Evolutionary conservation across 2,797 vertebrate genomes (phyloP), one percentile per base, ranked within the genome.

Genomic region (Etheostoma perlongum): DNA sequence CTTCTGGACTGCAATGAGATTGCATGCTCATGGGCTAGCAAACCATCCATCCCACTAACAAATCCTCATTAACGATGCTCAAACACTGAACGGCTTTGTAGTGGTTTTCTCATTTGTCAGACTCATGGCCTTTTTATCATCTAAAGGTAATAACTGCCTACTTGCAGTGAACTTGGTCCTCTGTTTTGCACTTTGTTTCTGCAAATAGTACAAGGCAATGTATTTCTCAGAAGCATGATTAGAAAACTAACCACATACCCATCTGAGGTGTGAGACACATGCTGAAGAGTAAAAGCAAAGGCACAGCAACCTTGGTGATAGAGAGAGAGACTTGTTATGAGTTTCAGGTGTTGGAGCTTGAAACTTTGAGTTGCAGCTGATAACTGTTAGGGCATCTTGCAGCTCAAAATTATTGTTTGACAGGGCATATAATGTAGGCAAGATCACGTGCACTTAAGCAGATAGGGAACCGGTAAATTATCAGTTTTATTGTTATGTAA

Each of bases 21-120:
- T 61, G 88, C 89, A 93, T 90, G 88, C 81, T 85, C 81, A 58
- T 57, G 73, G 67, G 68, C 82, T 82, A 72, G 59, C 57, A 54
- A 79, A 63, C 85, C 89, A 78, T 92, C 80, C 88, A 92, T 91
- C 77, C 81, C 89, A 86, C 88, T 78, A 85, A 89, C 79, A 80
- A 67, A 83, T 59, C 18, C 71, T 78, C 71, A 64, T 61, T 42
- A 27, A 60, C 15, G 57, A 84, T 68, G 57, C 75, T 54, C 53
- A 2, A 52, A 63, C 49, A 15, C 19, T 6, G 27, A 16, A 49
- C 51, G 36, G 47, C 83, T 25, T 2, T 9, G 36, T 62, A 14
- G 21, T 0, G 11, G 3, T 42, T 55, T 18, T 25, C 61, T 66
- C 67, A 71, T 85, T 70, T 75, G 15, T 85, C 73, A 72, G 67